Conservation (phyloP, 2,797 vertebrate species). For the Melanotaenia pygmaea region DNA sequence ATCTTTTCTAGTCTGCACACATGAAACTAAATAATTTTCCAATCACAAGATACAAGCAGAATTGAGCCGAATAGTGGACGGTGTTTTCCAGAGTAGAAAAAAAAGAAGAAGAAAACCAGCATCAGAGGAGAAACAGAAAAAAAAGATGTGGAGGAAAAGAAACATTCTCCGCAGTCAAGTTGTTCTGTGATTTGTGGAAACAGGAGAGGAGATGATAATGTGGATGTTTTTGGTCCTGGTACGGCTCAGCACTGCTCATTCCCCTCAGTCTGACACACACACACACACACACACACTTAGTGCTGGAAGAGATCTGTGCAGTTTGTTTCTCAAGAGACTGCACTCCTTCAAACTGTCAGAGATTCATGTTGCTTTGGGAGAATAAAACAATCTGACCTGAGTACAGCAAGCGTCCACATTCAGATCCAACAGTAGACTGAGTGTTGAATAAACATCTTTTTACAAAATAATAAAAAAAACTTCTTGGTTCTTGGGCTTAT, state of each 20-base stretch:
- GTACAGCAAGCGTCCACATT: slow-evolving; percentile 10
- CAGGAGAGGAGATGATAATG: slow-evolving; percentile 31
- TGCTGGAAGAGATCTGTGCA: slow-evolving; percentile 36
- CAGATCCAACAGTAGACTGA: slow-evolving; percentile 3
- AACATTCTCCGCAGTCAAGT: slow-evolving; percentile 36
- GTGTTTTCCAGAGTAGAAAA: background rate
- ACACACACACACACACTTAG: slow-evolving; percentile 7
- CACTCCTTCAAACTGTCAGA: slow-evolving; percentile 58
- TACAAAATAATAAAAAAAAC: no score
- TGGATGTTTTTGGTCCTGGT: slow-evolving; percentile 65
- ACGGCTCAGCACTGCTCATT: slow-evolving; percentile 61
- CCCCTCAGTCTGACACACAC: slow-evolving; percentile 9
- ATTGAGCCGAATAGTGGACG: background rate
- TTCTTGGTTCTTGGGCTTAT: background rate
- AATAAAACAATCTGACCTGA: slow-evolving; percentile 24
- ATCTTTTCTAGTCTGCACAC: slow-evolving; percentile 5
- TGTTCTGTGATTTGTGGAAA: slow-evolving; percentile 40
- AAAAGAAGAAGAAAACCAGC: background rate
- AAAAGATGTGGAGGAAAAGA: background rate
- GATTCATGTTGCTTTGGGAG: slow-evolving; percentile 39
- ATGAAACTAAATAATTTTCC: slow-evolving; percentile 1
- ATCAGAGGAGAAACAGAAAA: slow-evolving; percentile 4
- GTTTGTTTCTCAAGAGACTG: slow-evolving; percentile 51
- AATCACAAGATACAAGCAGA: slow-evolving; percentile 4
- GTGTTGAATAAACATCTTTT: slow-evolving; percentile 27